Base-by-base conservation (phyloP, 2,797 vertebrate species). In the Xerus rutilus region DNA sequence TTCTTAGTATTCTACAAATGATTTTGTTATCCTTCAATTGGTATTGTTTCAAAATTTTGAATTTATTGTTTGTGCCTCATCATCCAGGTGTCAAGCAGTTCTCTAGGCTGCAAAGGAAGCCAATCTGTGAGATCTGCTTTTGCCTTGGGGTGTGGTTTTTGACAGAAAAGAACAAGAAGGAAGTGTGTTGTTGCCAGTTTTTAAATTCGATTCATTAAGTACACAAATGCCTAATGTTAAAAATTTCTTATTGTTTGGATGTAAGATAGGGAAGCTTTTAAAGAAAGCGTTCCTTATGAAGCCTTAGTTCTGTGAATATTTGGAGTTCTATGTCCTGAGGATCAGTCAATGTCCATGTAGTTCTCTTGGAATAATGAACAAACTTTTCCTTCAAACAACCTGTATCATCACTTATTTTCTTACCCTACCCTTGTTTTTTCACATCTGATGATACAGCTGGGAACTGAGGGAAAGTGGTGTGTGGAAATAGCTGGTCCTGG, bases 171-270 rank as follows among this genome's bases (percentile, higher is more conserved):
- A 83, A 81, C 32, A 64, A 83, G 69, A 77, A 91, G 28, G 25
- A 95, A 87, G 18, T 54, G 14, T 32, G 23, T 69, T 74, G 25
- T 45, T 81, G 70, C 52, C 65, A 95, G 79, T 72, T 96, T 95
- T 65, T 39, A 39, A 77, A 83, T 83, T 69, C 92, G 45, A 70
- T 92, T 89, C 35, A 76, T 96, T 96, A 92, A 52, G 67, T 93
- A 25, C 15, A 64, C 9, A 89, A 74, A 95, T 54, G 70, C 39
- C 85, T 90, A 45, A 13, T 86, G 14, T 21, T 57, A 78, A 83
- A 72, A 35, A 91, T 96, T 82, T 72, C 52, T 92, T 65, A 77
- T 25, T 93, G 1, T 88, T 67, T 85, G 47, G 20, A 0, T 47
- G 7, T 94, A 45, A 45, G 39, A 18, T 76, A 91, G 32, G n/a